Evolutionary conservation across 2,113 vertebrate genomes (phyloP), one percentile per base, ranked within the genome.

Genomic region (human): DNA sequence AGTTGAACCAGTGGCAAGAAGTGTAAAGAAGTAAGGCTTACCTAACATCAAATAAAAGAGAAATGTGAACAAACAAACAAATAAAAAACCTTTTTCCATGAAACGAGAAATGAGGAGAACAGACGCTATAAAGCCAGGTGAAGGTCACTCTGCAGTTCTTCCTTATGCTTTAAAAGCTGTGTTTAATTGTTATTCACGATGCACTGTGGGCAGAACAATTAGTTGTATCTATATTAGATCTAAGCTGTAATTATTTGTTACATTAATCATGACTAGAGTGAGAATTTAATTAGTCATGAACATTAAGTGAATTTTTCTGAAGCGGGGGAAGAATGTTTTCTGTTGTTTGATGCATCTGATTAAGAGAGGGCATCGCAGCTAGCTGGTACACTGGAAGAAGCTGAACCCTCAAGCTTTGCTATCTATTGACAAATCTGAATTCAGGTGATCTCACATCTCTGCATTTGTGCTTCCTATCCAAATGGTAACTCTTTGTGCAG

Each of bases 161-260:
- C 96, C 5, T 0, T 92, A 95, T 96, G 85, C 97, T 98, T 98
- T 97, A 97, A 98, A 98, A 98, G 86, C 92, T 97, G 38, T 88
- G 84, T 98, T 98, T 98, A 98, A 99, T 98, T 98, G 98, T 98
- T 98, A 99, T 98, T 98, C 98, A 98, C 0, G 91, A 98, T 95
- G 97, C 92, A 98, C 97, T 98, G 98, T 98, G 97, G 98, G 98
- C 98, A 99, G 99, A 99, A 99, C 97, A 99, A 98, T 99, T 99
- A 99, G 98, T 98, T 98, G 97, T 98, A 99, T 99, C 98, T 98
- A 98, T 98, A 98, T 98, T 98, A 98, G 98, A 99, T 98, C 98
- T 98, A 99, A 98, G 97, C 97, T 98, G 98, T 98, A 99, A 99
- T 99, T 99, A 98, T 99, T 99, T 98, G 98, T 99, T 98, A 98